A percentile compares a stretch with the other conserved stretches of the same genome.
These are phyloP conservation scores for Chauna torquata DNA, from an alignment of 2,113 vertebrate species.

Conservation along the genomic window DNA sequence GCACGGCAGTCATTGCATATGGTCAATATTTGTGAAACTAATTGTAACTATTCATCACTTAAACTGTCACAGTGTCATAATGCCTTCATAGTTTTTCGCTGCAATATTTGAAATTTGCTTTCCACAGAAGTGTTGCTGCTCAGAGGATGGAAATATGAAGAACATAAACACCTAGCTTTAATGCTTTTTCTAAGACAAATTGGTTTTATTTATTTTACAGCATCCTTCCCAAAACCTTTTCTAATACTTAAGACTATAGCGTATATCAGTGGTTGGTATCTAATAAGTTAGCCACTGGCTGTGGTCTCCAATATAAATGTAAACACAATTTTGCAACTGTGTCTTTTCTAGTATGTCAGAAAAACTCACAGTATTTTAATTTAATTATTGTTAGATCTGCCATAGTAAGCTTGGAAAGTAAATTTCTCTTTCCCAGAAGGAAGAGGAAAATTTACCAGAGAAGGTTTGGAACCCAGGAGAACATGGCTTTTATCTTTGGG, in stretches of 20 bases:
- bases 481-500: neutral
- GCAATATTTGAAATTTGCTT: neutral
- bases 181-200: neutral
- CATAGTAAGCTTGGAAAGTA: neutral
- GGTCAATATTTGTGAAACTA: neutral
- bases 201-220: neutral
- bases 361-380: neutral
- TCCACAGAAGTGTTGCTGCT: neutral
- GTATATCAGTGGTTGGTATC: neutral
- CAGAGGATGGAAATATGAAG: neutral
- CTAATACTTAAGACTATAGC: neutral
- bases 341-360: neutral
- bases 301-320: neutral
- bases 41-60: neutral
- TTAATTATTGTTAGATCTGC: neutral
- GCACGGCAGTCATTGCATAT: rapidly evolving
- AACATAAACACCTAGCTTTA: neutral
- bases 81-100: neutral
- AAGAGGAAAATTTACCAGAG: neutral
- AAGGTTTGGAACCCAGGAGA: neutral
- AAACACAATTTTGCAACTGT: neutral
- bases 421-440: neutral
- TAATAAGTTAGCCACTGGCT: neutral
- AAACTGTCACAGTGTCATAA: neutral
- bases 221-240: neutral